phyloP scores from a whole-genome alignment of 2,888 invertebrate species.

The Antheraea yamamai region DNA sequence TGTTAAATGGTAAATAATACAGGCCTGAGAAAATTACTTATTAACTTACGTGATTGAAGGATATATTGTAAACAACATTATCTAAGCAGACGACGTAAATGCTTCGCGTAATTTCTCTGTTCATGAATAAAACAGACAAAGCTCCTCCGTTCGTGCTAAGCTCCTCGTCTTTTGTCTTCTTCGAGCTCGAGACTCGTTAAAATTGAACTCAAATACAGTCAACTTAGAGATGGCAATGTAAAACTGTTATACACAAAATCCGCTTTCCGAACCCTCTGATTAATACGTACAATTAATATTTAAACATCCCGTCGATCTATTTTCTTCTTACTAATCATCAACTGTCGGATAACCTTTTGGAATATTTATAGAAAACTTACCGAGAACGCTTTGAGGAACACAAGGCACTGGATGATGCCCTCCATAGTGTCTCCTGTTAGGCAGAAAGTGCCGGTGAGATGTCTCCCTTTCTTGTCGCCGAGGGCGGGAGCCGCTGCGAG shows the following conservation, averaged over 20 bases:
- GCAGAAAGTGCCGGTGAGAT: slow-evolving; percentile 93
- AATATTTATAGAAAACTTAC: slow-evolving; percentile 81
- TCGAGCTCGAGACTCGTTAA: slow-evolving; percentile 29
- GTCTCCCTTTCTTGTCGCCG: slow-evolving; percentile 87
- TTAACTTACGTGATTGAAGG: slow-evolving; percentile 14
- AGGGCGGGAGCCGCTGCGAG: slow-evolving; percentile 88
- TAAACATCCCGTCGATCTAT: slow-evolving; percentile 38
- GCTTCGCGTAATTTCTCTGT: slow-evolving; percentile 55
- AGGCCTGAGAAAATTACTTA: slow-evolving; percentile 26
- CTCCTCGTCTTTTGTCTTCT: slow-evolving; percentile 43
- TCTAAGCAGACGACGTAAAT: slow-evolving; percentile 50
- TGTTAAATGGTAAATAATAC: background rate
- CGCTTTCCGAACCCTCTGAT: slow-evolving; percentile 36
- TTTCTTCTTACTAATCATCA: slow-evolving; percentile 22
- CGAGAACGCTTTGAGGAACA: slow-evolving; percentile 96
- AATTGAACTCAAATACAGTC: slow-evolving; percentile 46
- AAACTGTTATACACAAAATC: slow-evolving; percentile 35
- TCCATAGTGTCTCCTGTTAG: slow-evolving; percentile 96
- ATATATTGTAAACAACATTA: slow-evolving; percentile 39
- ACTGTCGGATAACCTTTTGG: background rate
- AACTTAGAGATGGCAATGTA: slow-evolving; percentile 37
- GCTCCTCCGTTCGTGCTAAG: slow-evolving; percentile 49
- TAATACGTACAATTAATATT: slow-evolving; percentile 47
- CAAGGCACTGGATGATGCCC: slow-evolving; percentile 95
- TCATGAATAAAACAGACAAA: slow-evolving; percentile 66